Percentiles rank a stretch among this genome's conserved stretches.
Evolutionary conservation across 2,113 vertebrate genomes (phyloP).

Genomic region (Neogale vison): DNA sequence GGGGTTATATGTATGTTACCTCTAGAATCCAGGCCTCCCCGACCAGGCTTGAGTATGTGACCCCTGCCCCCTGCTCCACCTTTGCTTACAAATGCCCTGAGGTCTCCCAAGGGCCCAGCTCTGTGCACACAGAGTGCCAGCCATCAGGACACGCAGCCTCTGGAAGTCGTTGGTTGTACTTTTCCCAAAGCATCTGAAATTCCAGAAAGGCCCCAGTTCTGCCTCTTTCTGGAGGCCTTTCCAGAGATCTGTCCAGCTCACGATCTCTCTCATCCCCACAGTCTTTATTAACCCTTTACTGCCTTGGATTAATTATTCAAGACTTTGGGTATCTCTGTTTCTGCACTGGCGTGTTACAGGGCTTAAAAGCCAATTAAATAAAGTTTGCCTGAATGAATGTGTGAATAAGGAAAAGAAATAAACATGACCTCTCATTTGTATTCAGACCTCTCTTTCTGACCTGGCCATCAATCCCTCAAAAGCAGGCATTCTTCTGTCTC

Average conservation of each 20-base stretch:
- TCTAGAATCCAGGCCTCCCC: background rate
- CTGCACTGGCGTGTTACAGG: too few relatives aligned
- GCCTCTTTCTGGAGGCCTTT: background rate
- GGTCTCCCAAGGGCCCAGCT: background rate
- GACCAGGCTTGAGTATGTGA: rapidly evolving
- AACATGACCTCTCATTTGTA: rapidly evolving
- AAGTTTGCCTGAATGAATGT: background rate
- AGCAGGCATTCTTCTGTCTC: background rate
- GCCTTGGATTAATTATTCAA: background rate
- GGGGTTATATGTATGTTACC: rapidly evolving
- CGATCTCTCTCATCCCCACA: background rate
- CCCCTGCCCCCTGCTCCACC: too few relatives aligned
- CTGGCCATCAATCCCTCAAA: background rate
- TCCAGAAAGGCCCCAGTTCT: background rate
- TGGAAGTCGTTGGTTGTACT: background rate
- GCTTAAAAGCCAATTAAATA: background rate
- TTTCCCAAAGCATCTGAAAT: background rate
- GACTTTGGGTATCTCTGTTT: background rate
- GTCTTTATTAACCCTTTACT: rapidly evolving
- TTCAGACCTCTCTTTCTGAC: background rate
- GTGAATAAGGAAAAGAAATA: background rate
- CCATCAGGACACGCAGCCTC: background rate
- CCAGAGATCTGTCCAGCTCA: background rate
- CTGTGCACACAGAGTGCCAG: rapidly evolving
- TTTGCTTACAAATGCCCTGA: background rate